Percentiles rank a stretch among this genome's conserved stretches.
phyloP scores from a whole-genome alignment of 2,888 invertebrate genomes.

The Hypselothyrea guttata region DNA sequence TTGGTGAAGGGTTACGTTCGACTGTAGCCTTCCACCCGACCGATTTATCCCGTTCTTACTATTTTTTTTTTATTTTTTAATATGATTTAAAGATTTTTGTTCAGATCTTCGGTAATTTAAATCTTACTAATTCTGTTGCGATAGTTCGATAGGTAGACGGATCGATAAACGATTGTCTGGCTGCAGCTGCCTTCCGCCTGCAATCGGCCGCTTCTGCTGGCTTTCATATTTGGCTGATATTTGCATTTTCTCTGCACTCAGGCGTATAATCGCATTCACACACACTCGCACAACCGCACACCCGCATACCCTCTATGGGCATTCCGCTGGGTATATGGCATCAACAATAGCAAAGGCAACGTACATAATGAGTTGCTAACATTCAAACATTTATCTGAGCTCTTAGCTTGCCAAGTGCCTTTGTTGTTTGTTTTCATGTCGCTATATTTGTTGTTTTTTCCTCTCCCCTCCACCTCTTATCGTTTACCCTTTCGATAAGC shows the following conservation, averaged over 20 bases:
- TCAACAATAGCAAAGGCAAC: slow-evolving; percentile 10
- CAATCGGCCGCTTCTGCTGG: slow-evolving; percentile 17
- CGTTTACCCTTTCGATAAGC: neutral
- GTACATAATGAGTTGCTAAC: slow-evolving; percentile 30
- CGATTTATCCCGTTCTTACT: no score
- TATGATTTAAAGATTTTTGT: no score
- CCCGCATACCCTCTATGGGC: neutral
- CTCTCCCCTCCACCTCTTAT: neutral
- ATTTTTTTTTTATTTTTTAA: no score
- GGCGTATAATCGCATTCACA: slow-evolving; percentile 35
- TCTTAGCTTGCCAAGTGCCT: slow-evolving; percentile 35
- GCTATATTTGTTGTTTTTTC: neutral
- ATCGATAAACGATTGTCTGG: neutral
- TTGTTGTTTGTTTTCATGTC: neutral
- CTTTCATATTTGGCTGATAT: slow-evolving; percentile 64
- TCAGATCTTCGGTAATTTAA: no score
- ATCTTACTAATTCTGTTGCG: no score
- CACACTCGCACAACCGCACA: slow-evolving; percentile 10
- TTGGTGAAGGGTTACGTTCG: no score
- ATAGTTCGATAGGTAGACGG: neutral
- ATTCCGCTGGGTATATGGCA: slow-evolving; percentile 17
- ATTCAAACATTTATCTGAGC: slow-evolving; percentile 59
- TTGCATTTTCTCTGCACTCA: slow-evolving; percentile 52
- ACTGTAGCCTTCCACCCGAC: no score
- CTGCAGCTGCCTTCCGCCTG: no score